Evolutionary conservation across 2,113 vertebrate genomes (phyloP).

Genomic region (Malurus cyaneus): DNA sequence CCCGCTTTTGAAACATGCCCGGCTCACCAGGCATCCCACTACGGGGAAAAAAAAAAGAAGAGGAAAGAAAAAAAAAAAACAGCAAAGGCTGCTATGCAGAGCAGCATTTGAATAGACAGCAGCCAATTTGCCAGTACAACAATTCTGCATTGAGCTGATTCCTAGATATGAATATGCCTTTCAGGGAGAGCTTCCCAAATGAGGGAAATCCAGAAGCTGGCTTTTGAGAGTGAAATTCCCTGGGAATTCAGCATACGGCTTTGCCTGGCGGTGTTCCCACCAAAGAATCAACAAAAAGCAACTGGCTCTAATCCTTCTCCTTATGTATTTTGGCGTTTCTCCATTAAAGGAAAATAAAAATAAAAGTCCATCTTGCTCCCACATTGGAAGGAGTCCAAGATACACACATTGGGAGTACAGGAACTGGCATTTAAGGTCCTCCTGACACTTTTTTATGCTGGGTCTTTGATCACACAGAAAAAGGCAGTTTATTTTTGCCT

Average conservation of each 20-base stretch:
- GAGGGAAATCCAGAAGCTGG: conserved; percentile 62
- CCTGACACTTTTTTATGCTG: conserved; percentile 50
- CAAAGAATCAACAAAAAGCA: conserved; percentile 38
- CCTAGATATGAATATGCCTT: conserved; percentile 60
- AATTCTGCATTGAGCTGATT: conserved; percentile 49
- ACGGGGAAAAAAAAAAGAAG: not conserved
- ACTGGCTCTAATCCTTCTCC: conserved; percentile 35
- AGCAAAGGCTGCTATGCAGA: not conserved
- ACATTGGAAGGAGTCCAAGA: conserved; percentile 62
- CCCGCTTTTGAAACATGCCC: conserved; percentile 28
- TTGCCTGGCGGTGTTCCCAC: conserved; percentile 40
- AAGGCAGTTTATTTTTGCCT: conserved; percentile 54
- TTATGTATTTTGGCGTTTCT: conserved; percentile 63
- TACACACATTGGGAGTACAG: conserved; percentile 40
- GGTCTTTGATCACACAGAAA: conserved; percentile 54
- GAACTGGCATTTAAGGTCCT: conserved; percentile 66
- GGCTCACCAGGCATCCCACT: not conserved
- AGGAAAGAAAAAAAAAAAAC: not conserved
- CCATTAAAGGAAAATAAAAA: conserved; percentile 46
- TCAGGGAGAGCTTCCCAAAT: conserved; percentile 63
- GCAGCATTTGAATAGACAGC: conserved; percentile 17
- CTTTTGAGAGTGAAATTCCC: conserved; percentile 50
- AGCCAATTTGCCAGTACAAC: conserved; percentile 53
- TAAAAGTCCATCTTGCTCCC: conserved; percentile 44
- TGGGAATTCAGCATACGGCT: conserved; percentile 55